Evolutionary conservation across 2,797 vertebrate species (phyloP).

Genomic region (Poecile montanus): DNA sequence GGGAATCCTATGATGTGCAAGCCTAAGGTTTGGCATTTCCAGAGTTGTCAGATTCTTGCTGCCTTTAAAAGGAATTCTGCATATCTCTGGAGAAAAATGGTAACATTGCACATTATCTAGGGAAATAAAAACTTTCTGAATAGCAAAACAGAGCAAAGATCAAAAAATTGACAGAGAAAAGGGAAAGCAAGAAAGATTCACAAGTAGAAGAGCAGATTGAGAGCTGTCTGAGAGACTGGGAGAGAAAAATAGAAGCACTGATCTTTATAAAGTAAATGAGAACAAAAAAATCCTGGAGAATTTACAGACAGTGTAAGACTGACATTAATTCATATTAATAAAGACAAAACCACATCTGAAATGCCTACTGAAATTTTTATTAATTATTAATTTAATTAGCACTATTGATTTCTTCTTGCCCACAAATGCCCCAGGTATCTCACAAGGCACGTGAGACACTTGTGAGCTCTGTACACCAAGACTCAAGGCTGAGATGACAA

Average conservation of each 20-base stretch:
- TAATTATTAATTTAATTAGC: no score
- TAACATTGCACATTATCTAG: not conserved
- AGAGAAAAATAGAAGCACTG: not conserved
- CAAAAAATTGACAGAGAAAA: conserved; percentile 24
- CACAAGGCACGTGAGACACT: not conserved
- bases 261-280: not conserved
- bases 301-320: not conserved
- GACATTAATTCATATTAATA: not conserved
- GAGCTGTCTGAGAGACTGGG: not conserved
- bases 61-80: not conserved
- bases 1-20: not conserved
- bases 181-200: not conserved
- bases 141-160: conserved; percentile 15
- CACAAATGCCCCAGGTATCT: not conserved
- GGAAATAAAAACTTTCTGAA: not conserved
- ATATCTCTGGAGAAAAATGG: not conserved
- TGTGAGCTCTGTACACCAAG: not conserved
- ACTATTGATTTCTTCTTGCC: not conserved
- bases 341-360: not conserved
- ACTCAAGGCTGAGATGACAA: not conserved
- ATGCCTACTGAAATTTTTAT: not conserved
- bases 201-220: not conserved
- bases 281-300: not conserved
- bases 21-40: not conserved
- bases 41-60: not conserved